Evolutionary conservation across 1,140 invertebrate species (phyloP).

Genomic region (Cherax quadricarinatus): DNA sequence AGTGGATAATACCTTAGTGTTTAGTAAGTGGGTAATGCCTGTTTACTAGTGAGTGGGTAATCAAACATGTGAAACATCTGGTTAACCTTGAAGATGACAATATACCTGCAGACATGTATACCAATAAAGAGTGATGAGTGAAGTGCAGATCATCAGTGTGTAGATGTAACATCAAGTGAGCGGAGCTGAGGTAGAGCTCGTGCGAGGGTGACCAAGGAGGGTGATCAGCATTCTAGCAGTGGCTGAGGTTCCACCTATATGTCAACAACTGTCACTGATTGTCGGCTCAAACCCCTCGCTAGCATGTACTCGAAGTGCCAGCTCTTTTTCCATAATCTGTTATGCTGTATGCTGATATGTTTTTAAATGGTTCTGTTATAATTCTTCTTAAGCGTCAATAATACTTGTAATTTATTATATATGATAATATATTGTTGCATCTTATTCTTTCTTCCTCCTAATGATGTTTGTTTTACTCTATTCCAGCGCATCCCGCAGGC

Average conservation of each 20-base stretch:
- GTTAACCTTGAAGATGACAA: too few species aligned
- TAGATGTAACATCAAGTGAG: neutral
- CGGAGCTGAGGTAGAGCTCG: neutral
- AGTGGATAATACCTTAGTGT: too few species aligned
- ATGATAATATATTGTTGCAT: neutral
- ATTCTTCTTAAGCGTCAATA: neutral
- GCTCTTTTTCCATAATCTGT: too few species aligned
- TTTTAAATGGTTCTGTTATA: neutral
- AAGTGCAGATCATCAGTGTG: neutral
- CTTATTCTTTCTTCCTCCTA: neutral
- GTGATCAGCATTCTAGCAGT: neutral
- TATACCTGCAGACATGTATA: neutral
- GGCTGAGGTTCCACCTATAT: neutral
- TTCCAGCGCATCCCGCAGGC: constrained; percentile 73
- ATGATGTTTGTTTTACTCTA: constrained; percentile 26
- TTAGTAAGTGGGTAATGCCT: too few species aligned
- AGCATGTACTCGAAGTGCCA: too few species aligned
- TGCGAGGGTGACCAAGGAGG: neutral
- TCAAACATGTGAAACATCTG: too few species aligned
- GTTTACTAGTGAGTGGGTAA: too few species aligned
- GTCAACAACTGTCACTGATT: neutral
- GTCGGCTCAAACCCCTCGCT: neutral
- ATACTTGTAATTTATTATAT: neutral
- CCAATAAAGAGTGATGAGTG: neutral
- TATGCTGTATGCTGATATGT: neutral